phyloP scores from a whole-genome alignment of 92 coral and sea anemone genomes.

The Bergia puertoricense region DNA sequence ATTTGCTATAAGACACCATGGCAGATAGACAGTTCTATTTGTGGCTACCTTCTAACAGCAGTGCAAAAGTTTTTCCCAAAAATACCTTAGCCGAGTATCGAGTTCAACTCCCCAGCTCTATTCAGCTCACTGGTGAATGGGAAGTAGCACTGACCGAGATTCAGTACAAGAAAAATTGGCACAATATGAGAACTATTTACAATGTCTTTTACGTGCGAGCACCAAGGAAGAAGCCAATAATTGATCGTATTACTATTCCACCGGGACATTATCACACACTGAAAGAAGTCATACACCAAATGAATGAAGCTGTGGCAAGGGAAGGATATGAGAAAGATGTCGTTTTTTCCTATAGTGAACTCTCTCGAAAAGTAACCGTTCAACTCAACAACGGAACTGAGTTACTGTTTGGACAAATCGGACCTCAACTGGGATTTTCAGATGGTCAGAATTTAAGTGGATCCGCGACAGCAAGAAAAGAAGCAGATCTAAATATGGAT shows the following conservation, averaged over 20 bases:
- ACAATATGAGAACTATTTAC: slow-evolving; percentile 31
- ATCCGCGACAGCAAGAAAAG: slow-evolving; percentile 45
- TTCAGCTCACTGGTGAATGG: slow-evolving; percentile 29
- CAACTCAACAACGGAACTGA: slow-evolving; percentile 21
- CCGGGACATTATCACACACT: slow-evolving; percentile 52
- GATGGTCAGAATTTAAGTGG: background rate
- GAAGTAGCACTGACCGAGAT: slow-evolving; percentile 34
- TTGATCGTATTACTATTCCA: slow-evolving; percentile 20
- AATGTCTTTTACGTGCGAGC: slow-evolving; percentile 36
- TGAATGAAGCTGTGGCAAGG: slow-evolving; percentile 46
- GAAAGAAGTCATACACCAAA: slow-evolving; percentile 22
- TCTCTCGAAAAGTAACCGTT: slow-evolving; percentile 46
- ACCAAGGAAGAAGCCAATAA: background rate
- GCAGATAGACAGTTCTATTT: slow-evolving; percentile 60
- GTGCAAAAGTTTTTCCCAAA: slow-evolving; percentile 43
- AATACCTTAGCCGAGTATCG: slow-evolving; percentile 57
- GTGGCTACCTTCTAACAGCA: slow-evolving; percentile 44
- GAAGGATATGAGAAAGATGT: slow-evolving; percentile 16
- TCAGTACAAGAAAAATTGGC: slow-evolving; percentile 14
- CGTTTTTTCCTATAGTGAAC: slow-evolving; percentile 34
- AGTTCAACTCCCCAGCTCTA: slow-evolving; percentile 45
- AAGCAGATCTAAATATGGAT: slow-evolving; percentile 39
- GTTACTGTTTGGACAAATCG: slow-evolving; percentile 31
- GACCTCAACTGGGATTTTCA: slow-evolving; percentile 38
- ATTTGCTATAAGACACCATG: slow-evolving; percentile 43